phyloP scores from a whole-genome alignment of 2,797 vertebrate species.

The Paratrypauchen microcephalus region DNA sequence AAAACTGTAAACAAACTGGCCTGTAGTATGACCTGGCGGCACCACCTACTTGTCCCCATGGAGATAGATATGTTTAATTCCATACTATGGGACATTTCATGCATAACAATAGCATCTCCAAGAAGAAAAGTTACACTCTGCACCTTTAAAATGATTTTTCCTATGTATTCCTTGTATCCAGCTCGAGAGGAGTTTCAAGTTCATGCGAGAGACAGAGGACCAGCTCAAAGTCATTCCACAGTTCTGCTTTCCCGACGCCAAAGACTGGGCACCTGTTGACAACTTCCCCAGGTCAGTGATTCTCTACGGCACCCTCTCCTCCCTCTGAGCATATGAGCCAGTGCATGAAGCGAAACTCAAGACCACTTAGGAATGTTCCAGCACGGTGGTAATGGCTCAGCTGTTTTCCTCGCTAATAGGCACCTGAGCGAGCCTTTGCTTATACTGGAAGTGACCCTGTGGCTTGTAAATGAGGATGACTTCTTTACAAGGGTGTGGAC shows the following conservation, averaged over 20 bases:
- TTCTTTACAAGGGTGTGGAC: slow-evolving; percentile 25
- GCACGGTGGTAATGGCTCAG: slow-evolving; percentile 33
- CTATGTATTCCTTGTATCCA: slow-evolving; percentile 46
- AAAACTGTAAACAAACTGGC: no score
- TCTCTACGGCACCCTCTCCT: neutral
- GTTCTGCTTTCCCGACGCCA: slow-evolving; percentile 98
- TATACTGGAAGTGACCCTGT: slow-evolving; percentile 29
- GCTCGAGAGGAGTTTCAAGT: slow-evolving; percentile 97
- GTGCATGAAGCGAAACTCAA: slow-evolving; percentile 22
- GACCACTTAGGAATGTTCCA: slow-evolving; percentile 37
- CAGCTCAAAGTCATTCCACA: slow-evolving; percentile 97
- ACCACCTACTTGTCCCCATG: no score
- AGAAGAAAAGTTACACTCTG: no score
- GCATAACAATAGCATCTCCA: no score
- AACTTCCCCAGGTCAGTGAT: slow-evolving; percentile 77
- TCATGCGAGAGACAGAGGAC: slow-evolving; percentile 95
- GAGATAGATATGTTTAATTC: no score
- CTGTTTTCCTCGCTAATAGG: slow-evolving; percentile 38
- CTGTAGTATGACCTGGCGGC: no score
- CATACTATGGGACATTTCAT: no score
- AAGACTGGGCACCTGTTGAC: slow-evolving; percentile 94
- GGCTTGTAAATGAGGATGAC: slow-evolving; percentile 17
- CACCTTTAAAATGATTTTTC: neutral
- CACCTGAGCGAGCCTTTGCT: slow-evolving; percentile 25
- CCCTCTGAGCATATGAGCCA: neutral